phyloP scores from a whole-genome alignment of 2,797 vertebrate genomes.

The Xiphophorus birchmanni region DNA sequence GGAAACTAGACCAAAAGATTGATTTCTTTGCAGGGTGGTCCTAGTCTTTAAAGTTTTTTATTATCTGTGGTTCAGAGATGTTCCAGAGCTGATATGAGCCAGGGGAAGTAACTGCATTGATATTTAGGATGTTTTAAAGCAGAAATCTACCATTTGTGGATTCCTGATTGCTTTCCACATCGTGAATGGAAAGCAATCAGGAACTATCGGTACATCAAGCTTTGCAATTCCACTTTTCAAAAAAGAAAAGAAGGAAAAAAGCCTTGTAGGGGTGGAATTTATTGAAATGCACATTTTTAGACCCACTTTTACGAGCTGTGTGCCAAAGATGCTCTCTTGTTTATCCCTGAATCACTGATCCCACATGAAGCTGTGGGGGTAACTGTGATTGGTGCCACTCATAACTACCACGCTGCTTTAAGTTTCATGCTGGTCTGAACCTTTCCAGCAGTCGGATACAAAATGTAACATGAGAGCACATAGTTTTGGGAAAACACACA shows the following conservation, averaged over 20 bases:
- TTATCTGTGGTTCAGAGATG: background rate
- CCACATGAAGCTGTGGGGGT: constrained; percentile 26
- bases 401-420: background rate
- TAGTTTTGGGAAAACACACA: constrained; percentile 38
- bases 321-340: background rate
- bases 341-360: constrained; percentile 12
- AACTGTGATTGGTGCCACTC: background rate
- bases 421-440: background rate
- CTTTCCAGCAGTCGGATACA: constrained; percentile 9
- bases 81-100: background rate
- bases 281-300: background rate
- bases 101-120: background rate
- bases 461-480: constrained; percentile 20
- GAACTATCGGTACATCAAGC: background rate
- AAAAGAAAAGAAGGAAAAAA: background rate
- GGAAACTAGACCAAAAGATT: no score
- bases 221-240: background rate
- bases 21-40: background rate
- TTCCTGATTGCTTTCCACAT: constrained; percentile 7
- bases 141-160: background rate
- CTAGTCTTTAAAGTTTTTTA: background rate
- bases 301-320: background rate
- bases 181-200: background rate
- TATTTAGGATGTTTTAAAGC: no score
- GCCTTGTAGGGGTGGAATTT: background rate